These are phyloP conservation scores for Gadus chalcogrammus DNA, from an alignment of 2,113 vertebrate species.

Conservation along the genomic window DNA sequence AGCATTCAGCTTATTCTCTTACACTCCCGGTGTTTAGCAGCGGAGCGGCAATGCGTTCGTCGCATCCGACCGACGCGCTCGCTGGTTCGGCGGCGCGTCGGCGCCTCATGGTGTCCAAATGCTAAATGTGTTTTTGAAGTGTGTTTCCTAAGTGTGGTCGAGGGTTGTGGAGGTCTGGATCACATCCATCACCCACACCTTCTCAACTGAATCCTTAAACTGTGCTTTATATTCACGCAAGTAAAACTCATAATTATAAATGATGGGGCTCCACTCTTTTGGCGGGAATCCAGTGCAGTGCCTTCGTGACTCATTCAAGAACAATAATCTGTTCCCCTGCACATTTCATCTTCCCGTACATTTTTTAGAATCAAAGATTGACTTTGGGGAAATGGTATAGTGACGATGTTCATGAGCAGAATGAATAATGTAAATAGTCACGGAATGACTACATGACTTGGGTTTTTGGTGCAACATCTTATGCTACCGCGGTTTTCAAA, in stretches of 20 bases:
- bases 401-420: background rate
- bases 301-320: background rate
- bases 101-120: too few relatives aligned
- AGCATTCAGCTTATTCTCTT: too few relatives aligned
- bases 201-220: background rate
- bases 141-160: too few relatives aligned
- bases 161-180: background rate
- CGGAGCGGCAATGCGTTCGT: too few relatives aligned
- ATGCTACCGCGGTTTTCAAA: conserved; percentile 52
- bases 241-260: background rate
- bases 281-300: background rate
- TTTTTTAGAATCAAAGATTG: background rate
- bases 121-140: too few relatives aligned
- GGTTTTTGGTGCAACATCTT: conserved; percentile 59
- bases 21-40: too few relatives aligned
- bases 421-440: background rate
- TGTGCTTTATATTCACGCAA: background rate
- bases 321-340: background rate
- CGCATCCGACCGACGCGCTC: too few relatives aligned
- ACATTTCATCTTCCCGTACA: background rate
- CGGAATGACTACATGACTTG: background rate
- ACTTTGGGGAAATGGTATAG: background rate
- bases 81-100: too few relatives aligned
- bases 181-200: too few relatives aligned
- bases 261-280: background rate